Evolutionary conservation across 2,888 invertebrate species (phyloP).

Genomic region (Operophtera brumata): DNA sequence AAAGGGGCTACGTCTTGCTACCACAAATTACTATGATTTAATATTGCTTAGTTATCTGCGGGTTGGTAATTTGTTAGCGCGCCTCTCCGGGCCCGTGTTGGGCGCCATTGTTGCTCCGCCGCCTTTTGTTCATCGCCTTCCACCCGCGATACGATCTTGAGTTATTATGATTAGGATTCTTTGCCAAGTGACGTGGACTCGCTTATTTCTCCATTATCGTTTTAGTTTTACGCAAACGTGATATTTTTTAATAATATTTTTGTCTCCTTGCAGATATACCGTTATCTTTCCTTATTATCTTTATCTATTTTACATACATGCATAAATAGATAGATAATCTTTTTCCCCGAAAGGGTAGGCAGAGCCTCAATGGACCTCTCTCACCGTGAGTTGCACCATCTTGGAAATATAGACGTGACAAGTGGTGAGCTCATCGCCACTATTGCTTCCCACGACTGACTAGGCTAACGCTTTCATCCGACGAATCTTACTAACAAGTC

Average conservation of each 20-base stretch:
- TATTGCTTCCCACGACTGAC: too few species aligned
- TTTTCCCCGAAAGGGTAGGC: too few species aligned
- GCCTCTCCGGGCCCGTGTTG: constrained; percentile 65
- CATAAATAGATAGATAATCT: too few species aligned
- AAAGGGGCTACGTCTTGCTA: constrained; percentile 69
- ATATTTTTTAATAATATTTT: constrained; percentile 27
- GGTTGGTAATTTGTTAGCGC: constrained; percentile 78
- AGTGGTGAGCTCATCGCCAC: too few species aligned
- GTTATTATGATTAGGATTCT: constrained; percentile 81
- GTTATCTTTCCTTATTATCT: constrained; percentile 1
- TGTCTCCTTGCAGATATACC: not conserved
- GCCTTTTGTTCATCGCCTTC: constrained; percentile 79
- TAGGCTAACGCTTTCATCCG: too few species aligned
- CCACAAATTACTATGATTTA: constrained; percentile 81
- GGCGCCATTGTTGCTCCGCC: constrained; percentile 74
- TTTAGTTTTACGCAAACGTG: constrained; percentile 59
- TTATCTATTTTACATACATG: too few species aligned
- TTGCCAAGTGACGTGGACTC: constrained; percentile 74
- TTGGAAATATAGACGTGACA: too few species aligned
- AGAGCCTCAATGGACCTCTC: too few species aligned
- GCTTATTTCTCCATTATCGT: constrained; percentile 74
- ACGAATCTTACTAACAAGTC: too few species aligned
- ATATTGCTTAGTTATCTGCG: constrained; percentile 80
- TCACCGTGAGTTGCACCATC: too few species aligned
- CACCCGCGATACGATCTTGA: constrained; percentile 76